These are phyloP conservation scores for Lemur catta DNA, from an alignment of 2,797 vertebrate genomes.

Conservation along the genomic window DNA sequence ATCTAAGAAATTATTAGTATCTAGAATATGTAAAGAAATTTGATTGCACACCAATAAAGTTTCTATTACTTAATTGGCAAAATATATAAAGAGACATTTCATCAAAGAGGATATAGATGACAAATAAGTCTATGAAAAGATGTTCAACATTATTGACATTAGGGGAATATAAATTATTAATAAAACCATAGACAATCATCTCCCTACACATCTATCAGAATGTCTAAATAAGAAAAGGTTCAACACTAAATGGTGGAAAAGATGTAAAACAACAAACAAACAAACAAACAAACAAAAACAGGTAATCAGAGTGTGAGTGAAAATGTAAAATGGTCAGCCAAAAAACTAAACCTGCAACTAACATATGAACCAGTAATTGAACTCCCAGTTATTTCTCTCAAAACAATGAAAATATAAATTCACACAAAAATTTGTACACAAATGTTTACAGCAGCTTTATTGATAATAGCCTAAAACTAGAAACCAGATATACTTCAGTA, in stretches of 20 bases:
- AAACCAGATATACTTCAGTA: background rate
- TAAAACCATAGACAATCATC: background rate
- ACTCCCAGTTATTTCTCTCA: background rate
- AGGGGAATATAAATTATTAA: background rate
- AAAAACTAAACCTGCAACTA: background rate
- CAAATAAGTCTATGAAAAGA: background rate
- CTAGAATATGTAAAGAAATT: background rate
- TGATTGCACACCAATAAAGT: background rate
- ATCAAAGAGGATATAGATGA: background rate
- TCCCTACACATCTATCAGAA: background rate
- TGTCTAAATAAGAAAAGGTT: background rate
- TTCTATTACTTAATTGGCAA: background rate
- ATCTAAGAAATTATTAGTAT: background rate
- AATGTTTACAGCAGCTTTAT: background rate
- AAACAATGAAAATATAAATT: background rate
- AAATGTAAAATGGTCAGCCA: background rate
- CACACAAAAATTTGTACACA: background rate
- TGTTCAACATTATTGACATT: background rate
- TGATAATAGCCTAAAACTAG: background rate
- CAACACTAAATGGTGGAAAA: background rate
- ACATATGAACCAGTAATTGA: background rate
- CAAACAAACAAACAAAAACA: background rate
- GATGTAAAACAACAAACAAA: background rate
- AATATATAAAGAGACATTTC: background rate
- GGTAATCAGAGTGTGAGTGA: background rate